Conservation (phyloP, 2,113 vertebrate species). For the Marmota monax region DNA sequence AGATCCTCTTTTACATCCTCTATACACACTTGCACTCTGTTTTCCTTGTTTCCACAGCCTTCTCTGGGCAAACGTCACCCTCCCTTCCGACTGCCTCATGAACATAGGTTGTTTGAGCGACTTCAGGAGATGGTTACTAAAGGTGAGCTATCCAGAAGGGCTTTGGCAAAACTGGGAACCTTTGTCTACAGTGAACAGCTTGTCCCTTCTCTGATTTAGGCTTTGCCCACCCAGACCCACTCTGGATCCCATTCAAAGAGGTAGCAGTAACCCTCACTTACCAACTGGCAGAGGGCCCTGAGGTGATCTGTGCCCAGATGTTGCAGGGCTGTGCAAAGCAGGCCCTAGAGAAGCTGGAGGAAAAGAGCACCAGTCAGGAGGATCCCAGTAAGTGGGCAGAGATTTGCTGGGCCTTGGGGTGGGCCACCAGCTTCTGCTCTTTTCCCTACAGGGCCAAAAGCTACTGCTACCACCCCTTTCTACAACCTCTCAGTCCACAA, state of each 20-base stretch:
- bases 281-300: constrained; percentile 95
- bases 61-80: constrained; percentile 85
- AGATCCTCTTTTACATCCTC: neutral
- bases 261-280: constrained; percentile 93
- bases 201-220: constrained; percentile 76
- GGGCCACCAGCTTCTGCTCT: neutral
- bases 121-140: constrained; percentile 90
- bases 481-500: neutral
- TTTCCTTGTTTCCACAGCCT: constrained; percentile 74
- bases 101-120: constrained; percentile 92
- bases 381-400: constrained; percentile 51
- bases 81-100: constrained; percentile 93
- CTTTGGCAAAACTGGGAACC: neutral
- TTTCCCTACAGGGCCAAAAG: neutral
- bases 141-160: constrained; percentile 87
- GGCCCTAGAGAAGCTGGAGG: constrained; percentile 83
- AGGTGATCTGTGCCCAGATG: constrained; percentile 92
- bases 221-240: constrained; percentile 86
- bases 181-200: neutral
- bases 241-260: constrained; percentile 97
- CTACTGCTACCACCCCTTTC: neutral
- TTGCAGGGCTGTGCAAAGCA: constrained; percentile 89
- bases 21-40: neutral
- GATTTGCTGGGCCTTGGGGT: accelerated
- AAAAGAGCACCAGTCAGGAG: constrained; percentile 55